These are phyloP conservation scores for Idaea straminata DNA, from an alignment of 2,888 invertebrate genomes.

Conservation along the genomic window DNA sequence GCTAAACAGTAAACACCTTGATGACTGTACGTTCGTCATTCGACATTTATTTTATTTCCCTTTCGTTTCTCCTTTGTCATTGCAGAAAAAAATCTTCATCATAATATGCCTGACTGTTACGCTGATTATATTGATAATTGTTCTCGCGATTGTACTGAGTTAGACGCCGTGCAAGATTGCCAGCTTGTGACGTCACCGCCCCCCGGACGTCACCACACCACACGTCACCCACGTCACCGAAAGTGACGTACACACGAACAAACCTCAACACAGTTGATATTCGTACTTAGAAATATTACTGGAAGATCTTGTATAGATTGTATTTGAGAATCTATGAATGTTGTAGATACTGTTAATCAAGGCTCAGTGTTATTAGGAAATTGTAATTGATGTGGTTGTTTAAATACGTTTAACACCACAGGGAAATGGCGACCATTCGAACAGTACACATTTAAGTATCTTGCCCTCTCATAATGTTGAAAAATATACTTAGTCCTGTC, in stretches of 20 bases:
- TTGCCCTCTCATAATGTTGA: neutral
- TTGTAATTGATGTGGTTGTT: neutral
- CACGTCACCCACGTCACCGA: constrained; percentile 16
- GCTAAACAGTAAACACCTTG: neutral
- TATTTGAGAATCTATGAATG: constrained; percentile 4
- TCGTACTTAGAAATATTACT: constrained; percentile 1
- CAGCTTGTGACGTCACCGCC: constrained; percentile 41
- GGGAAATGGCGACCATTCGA: neutral
- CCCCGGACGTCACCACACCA: constrained; percentile 16
- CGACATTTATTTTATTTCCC: constrained; percentile 19
- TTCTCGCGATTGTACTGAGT: constrained; percentile 75
- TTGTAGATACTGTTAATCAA: constrained; percentile 3
- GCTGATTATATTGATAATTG: constrained; percentile 87
- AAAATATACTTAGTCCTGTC: no score
- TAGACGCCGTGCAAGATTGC: constrained; percentile 42
- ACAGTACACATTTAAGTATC: neutral
- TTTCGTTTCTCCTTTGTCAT: constrained; percentile 71
- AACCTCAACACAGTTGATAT: neutral
- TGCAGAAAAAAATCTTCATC: constrained; percentile 94
- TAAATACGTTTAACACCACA: constrained; percentile 26
- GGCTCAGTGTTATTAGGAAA: neutral
- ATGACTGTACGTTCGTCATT: neutral
- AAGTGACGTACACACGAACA: neutral
- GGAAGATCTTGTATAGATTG: neutral
- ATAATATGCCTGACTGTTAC: constrained; percentile 90